Evolutionary conservation across 2,113 vertebrate genomes (phyloP).

Genomic region (Zosterops hypoxanthus): DNA sequence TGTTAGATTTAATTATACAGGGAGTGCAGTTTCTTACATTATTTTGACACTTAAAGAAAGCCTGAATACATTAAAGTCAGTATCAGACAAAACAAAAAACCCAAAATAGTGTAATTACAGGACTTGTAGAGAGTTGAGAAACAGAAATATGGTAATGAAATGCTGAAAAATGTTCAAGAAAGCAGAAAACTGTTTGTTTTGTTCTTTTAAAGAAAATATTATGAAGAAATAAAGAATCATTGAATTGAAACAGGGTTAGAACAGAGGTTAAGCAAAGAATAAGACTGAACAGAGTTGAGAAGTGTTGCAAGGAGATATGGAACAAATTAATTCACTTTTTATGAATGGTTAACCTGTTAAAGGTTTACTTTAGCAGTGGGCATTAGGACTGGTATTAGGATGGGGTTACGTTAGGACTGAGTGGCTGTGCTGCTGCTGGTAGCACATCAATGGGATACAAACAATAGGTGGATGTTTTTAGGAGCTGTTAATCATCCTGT

Average conservation of each 20-base stretch:
- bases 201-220: background rate
- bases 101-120: background rate
- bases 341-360: background rate
- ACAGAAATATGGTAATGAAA: background rate
- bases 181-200: background rate
- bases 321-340: background rate
- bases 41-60: background rate
- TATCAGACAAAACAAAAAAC: constrained; percentile 11
- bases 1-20: constrained; percentile 43
- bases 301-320: background rate
- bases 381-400: background rate
- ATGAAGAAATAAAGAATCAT: background rate
- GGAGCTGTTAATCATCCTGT: background rate
- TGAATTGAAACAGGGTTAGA: background rate
- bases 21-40: background rate
- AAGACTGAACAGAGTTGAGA: background rate
- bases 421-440: background rate
- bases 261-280: background rate
- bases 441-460: background rate
- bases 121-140: background rate
- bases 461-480: background rate
- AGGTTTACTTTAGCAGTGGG: background rate
- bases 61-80: background rate
- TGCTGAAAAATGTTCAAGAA: background rate
- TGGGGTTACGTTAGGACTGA: background rate